Evolutionary conservation across 2,888 invertebrate species (phyloP).

Genomic region (Brachylomia viminalis): DNA sequence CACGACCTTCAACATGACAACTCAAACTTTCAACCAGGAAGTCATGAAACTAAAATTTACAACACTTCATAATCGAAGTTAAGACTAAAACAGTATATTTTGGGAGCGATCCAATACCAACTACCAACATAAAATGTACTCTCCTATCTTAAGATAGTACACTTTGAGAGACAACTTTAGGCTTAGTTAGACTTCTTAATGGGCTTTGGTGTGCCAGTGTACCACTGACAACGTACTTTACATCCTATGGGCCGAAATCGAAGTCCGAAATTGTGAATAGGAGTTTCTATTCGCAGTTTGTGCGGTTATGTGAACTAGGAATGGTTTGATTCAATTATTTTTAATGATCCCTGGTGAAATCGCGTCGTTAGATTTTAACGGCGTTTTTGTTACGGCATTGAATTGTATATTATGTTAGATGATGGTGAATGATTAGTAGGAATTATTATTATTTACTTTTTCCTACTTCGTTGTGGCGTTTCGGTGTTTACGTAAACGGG

Average conservation of each 20-base stretch:
- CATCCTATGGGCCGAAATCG: conserved; percentile 35
- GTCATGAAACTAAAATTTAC: conserved; percentile 51
- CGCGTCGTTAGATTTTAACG: conserved; percentile 21
- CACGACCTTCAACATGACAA: conserved; percentile 18
- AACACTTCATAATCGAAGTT: conserved; percentile 56
- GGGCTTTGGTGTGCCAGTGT: conserved; percentile 49
- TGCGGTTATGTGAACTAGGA: conserved; percentile 40
- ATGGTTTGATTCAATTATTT: conserved; percentile 59
- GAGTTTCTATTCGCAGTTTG: conserved; percentile 36
- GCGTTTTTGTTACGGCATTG: conserved; percentile 7
- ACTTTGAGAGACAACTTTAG: conserved; percentile 50
- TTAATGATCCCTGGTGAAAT: conserved; percentile 47
- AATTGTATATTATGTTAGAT: neutral
- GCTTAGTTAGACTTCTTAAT: conserved; percentile 59
- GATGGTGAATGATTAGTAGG: neutral
- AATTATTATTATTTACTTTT: too few species aligned
- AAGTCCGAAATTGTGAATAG: conserved; percentile 37
- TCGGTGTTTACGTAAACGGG: neutral
- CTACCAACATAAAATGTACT: conserved; percentile 51
- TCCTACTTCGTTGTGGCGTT: neutral
- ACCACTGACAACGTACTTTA: conserved; percentile 54
- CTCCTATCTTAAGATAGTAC: conserved; percentile 47
- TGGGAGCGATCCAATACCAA: conserved; percentile 44
- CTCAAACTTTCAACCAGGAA: conserved; percentile 41
- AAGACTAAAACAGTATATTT: conserved; percentile 54